phyloP scores from a whole-genome alignment of 2,797 vertebrate species.

The Phoxinus dragarum region DNA sequence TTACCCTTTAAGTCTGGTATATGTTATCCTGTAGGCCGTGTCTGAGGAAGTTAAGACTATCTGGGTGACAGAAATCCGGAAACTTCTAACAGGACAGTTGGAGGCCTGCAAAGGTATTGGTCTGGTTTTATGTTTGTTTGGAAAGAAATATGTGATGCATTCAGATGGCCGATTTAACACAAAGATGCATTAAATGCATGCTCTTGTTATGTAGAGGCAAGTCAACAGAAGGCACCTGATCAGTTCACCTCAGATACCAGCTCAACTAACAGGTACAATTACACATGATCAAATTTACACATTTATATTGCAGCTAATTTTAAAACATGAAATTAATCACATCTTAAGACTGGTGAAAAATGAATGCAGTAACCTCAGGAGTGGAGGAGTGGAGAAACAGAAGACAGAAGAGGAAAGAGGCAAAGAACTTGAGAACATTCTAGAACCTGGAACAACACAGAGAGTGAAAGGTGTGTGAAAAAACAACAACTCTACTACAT shows the following conservation, averaged over 20 bases:
- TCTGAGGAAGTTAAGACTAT: conserved; percentile 91
- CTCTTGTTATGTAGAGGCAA: conserved; percentile 80
- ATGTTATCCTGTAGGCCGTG: conserved; percentile 80
- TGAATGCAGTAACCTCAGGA: conserved; percentile 15
- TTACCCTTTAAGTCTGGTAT: not conserved
- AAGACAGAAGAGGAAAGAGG: conserved; percentile 46
- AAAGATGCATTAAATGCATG: not conserved
- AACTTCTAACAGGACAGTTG: conserved; percentile 94
- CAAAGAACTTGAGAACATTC: conserved; percentile 37
- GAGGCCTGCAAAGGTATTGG: conserved; percentile 90
- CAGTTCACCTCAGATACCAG: conserved; percentile 76
- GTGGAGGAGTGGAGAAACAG: conserved; percentile 32
- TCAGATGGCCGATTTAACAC: not conserved
- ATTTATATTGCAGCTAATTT: not conserved
- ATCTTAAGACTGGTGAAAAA: conserved; percentile 20
- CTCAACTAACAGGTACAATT: conserved; percentile 68
- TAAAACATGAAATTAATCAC: not conserved
- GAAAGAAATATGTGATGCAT: not conserved
- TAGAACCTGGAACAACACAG: conserved; percentile 34
- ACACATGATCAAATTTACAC: not conserved
- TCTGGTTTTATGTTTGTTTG: not conserved
- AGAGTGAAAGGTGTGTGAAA: conserved; percentile 19
- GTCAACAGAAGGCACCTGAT: conserved; percentile 88
- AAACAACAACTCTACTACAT: not conserved
- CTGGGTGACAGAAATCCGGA: conserved; percentile 96